Conservation (phyloP, 2,888 invertebrate species). For the Microplitis manilae region DNA sequence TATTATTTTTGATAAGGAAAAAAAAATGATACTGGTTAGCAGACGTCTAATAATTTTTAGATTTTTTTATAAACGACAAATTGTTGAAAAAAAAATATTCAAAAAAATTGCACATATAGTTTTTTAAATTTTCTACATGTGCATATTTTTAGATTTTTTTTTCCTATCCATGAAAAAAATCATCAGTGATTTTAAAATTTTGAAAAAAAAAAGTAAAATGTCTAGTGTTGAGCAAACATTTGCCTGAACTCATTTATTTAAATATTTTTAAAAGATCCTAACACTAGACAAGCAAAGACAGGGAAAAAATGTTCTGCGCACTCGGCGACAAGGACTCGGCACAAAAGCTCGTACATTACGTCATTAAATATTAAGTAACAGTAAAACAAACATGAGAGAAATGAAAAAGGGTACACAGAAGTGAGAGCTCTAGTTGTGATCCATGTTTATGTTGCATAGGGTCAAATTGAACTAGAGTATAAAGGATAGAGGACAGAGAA, state of each 20-base stretch:
- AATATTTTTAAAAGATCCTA: conserved; percentile 50
- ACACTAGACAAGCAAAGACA: too few relatives aligned
- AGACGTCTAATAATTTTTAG: too few relatives aligned
- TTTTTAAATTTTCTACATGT: too few relatives aligned
- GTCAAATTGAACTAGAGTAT: conserved; percentile 8
- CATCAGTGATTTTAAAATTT: neutral
- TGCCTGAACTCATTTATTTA: conserved; percentile 58
- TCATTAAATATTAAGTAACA: neutral
- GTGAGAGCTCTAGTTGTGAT: neutral
- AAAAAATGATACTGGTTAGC: too few relatives aligned
- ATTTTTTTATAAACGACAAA: too few relatives aligned
- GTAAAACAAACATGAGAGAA: neutral
- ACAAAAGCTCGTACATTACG: neutral
- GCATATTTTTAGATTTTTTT: too few relatives aligned
- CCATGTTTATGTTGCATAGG: conserved; percentile 4
- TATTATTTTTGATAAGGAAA: neutral
- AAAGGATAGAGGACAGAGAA: conserved; percentile 40
- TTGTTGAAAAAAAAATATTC: too few relatives aligned
- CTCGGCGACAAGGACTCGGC: neutral
- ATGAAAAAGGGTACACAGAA: neutral
- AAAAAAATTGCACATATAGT: too few relatives aligned
- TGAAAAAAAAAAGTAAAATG: conserved; percentile 61
- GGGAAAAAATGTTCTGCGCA: too few relatives aligned
- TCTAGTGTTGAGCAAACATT: conserved; percentile 70
- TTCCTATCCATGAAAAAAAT: neutral